These are phyloP conservation scores for Amblyjoppa fuscipennis DNA, from an alignment of 2,888 invertebrate genomes.

Conservation along the genomic window DNA sequence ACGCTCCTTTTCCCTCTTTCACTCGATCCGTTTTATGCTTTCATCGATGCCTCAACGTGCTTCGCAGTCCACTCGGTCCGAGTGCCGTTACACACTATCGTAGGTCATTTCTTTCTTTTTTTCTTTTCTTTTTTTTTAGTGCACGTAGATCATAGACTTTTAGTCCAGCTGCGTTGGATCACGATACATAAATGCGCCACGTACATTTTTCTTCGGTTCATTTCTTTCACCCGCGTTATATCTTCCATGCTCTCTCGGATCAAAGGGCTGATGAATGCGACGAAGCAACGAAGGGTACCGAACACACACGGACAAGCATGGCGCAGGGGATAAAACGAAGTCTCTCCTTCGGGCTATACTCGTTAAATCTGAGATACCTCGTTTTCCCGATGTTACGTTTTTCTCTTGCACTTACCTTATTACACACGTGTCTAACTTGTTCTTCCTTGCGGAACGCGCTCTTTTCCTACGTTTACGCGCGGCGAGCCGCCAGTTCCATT, in stretches of 20 bases:
- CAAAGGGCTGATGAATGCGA: slow-evolving; percentile 46
- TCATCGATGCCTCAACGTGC: slow-evolving; percentile 9
- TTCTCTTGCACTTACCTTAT: slow-evolving; percentile 15
- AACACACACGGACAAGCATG: neutral
- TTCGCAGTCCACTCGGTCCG: neutral
- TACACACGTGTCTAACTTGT: neutral
- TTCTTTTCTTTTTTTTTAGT: neutral
- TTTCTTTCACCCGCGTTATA: slow-evolving; percentile 21
- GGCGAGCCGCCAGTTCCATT: slow-evolving; percentile 36
- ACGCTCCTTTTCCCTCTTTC: neutral
- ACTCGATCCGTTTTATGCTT: slow-evolving; percentile 4
- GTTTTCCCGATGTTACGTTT: slow-evolving; percentile 23
- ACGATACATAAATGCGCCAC: neutral
- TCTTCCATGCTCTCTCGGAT: slow-evolving; percentile 35
- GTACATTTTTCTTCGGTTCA: slow-evolving; percentile 25
- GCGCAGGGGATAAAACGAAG: slow-evolving; percentile 24
- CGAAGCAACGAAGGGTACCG: slow-evolving; percentile 21
- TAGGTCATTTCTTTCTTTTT: neutral
- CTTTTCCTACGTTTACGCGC: slow-evolving; percentile 45
- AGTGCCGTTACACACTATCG: neutral
- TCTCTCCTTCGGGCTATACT: slow-evolving; percentile 38
- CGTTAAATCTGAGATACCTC: slow-evolving; percentile 47
- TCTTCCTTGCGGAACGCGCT: slow-evolving; percentile 26
- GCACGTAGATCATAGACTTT: neutral
- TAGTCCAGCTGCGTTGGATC: slow-evolving; percentile 1